These are phyloP conservation scores for Octodonta nipae DNA, from an alignment of 2,888 invertebrate species.

Conservation along the genomic window DNA sequence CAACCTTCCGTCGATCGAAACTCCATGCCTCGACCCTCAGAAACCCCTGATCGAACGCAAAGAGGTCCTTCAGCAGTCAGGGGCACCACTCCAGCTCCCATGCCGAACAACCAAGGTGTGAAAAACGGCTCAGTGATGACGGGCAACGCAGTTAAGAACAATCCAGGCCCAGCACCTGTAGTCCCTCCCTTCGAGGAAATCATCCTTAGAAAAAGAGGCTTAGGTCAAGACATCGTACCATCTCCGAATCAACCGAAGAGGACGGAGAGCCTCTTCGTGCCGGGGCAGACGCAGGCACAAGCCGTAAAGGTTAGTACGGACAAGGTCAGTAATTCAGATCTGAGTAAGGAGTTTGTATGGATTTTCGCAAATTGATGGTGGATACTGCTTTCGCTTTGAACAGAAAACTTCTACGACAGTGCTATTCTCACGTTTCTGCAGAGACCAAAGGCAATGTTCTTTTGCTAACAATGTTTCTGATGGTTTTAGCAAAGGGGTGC, in stretches of 20 bases:
- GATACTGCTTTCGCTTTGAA: too few relatives aligned
- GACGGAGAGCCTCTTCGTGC: constrained; percentile 77
- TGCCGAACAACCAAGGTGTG: constrained; percentile 19
- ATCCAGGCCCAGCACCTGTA: constrained; percentile 31
- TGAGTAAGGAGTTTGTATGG: too few relatives aligned
- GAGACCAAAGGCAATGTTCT: too few relatives aligned
- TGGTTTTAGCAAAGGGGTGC: too few relatives aligned
- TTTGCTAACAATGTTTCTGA: too few relatives aligned
- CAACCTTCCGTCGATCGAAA: constrained; percentile 65
- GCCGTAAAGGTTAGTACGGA: constrained; percentile 21
- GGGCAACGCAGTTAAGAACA: constrained; percentile 32
- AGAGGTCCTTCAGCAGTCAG: constrained; percentile 44
- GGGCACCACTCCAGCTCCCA: constrained; percentile 40
- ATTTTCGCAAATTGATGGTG: too few relatives aligned
- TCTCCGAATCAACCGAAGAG: constrained; percentile 79
- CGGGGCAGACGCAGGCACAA: constrained; percentile 36
- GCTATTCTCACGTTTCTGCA: too few relatives aligned
- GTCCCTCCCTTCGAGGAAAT: constrained; percentile 68
- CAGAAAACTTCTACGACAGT: too few relatives aligned
- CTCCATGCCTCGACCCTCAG: constrained; percentile 20
- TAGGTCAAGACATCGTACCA: constrained; percentile 81
- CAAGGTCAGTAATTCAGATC: constrained; percentile 13
- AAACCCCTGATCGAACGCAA: constrained; percentile 37
- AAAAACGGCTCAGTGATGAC: constrained; percentile 56
- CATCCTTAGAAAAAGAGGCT: constrained; percentile 60